Evolutionary conservation across 2,797 vertebrate genomes (phyloP).

Genomic region (Enteromius afrohamiltoni): DNA sequence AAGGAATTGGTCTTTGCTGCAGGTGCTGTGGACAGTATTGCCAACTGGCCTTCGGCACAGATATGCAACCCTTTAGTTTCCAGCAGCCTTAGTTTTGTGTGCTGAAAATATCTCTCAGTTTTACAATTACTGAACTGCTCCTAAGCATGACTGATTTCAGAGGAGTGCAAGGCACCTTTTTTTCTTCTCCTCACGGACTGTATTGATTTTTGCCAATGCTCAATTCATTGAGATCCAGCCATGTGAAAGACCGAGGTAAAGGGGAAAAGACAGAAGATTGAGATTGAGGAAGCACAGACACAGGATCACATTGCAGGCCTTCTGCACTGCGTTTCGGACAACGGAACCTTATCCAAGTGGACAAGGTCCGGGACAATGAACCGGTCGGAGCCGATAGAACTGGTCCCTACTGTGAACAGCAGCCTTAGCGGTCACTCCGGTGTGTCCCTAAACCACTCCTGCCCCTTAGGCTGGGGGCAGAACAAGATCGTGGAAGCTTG

Average conservation of each 20-base stretch:
- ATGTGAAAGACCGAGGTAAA: conserved; percentile 70
- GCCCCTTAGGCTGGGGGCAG: conserved; percentile 93
- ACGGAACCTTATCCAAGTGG: conserved; percentile 63
- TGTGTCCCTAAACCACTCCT: conserved; percentile 86
- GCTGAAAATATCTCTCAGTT: conserved; percentile 54
- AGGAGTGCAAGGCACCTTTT: conserved; percentile 62
- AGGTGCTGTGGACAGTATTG: conserved; percentile 65
- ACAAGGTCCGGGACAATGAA: conserved; percentile 85
- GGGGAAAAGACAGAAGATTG: conserved; percentile 60
- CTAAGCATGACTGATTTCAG: conserved; percentile 74
- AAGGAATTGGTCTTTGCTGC: conserved; percentile 56
- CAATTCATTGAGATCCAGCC: conserved; percentile 79
- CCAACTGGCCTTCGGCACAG: conserved; percentile 57
- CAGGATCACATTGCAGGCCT: conserved; percentile 65
- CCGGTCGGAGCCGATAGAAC: conserved; percentile 82
- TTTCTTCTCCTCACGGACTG: conserved; percentile 47
- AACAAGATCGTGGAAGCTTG: conserved; percentile 88
- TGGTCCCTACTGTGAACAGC: conserved; percentile 81
- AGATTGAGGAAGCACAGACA: conserved; percentile 60
- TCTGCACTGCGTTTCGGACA: conserved; percentile 64
- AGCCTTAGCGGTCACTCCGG: conserved; percentile 74
- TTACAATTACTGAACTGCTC: conserved; percentile 60
- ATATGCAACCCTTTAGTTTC: conserved; percentile 53
- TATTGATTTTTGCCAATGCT: conserved; percentile 78
- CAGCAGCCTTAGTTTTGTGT: conserved; percentile 41